These are phyloP conservation scores for Gymnocephalus cernua DNA, from an alignment of 2,113 vertebrate species.

Conservation along the genomic window DNA sequence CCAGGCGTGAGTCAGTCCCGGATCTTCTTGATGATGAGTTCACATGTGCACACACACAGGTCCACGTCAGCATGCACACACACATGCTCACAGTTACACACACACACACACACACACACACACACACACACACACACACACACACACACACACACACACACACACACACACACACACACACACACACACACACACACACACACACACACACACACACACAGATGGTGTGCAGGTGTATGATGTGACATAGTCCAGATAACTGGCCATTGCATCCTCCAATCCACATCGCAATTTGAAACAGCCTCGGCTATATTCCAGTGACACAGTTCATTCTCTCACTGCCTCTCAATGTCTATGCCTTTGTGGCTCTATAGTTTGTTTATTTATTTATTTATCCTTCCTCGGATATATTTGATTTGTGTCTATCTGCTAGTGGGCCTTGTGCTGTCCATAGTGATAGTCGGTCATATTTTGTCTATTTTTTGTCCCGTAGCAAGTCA, in stretches of 20 bases:
- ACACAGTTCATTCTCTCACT: slow-evolving; percentile 23
- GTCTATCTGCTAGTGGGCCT: slow-evolving; percentile 22
- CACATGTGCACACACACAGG: background rate
- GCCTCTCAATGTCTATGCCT: background rate
- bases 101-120: too few relatives aligned
- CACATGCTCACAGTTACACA: background rate
- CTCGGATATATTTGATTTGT: slow-evolving; percentile 29
- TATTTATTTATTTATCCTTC: background rate
- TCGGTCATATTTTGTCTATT: background rate
- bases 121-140: slow-evolving; percentile 1
- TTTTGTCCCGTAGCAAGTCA: background rate
- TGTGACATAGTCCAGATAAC: slow-evolving; percentile 57
- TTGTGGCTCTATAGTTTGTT: background rate
- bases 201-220: slow-evolving; percentile 30
- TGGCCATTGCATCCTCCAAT: slow-evolving; percentile 30
- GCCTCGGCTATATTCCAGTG: slow-evolving; percentile 34
- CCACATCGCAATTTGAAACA: slow-evolving; percentile 19
- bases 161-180: slow-evolving; percentile 1
- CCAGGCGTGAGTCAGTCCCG: slow-evolving; percentile 14
- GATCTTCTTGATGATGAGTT: slow-evolving; percentile 19
- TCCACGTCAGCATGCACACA: slow-evolving; percentile 24
- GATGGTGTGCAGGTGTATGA: slow-evolving; percentile 67
- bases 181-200: background rate
- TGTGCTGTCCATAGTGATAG: background rate
- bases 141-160: background rate